Evolutionary conservation across 2,113 vertebrate species (phyloP).

Genomic region (Hemibagrus wyckioides): DNA sequence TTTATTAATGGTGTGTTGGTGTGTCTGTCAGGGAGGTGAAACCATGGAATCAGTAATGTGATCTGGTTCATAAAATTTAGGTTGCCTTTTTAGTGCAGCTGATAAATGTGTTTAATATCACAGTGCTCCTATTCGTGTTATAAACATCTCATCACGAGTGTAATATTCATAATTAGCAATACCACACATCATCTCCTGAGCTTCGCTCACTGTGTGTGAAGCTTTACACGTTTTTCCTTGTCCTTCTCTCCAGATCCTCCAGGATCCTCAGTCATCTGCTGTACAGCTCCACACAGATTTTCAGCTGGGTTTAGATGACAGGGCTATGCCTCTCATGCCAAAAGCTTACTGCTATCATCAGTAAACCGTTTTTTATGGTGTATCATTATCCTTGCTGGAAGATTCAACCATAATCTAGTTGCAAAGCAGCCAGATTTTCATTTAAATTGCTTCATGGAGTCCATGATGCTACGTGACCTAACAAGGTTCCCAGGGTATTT

Average conservation of each 20-base stretch:
- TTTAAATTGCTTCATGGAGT: too few relatives aligned
- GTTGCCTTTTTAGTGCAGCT: background rate
- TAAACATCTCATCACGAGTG: background rate
- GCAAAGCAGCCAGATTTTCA: too few relatives aligned
- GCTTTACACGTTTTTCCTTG: background rate
- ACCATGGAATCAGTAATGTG: background rate
- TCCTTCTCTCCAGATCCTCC: background rate
- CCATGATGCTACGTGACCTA: too few relatives aligned
- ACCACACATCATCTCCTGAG: background rate
- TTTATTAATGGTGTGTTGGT: background rate
- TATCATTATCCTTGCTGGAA: too few relatives aligned
- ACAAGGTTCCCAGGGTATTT: too few relatives aligned
- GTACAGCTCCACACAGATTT: background rate
- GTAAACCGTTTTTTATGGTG: background rate
- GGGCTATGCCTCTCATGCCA: background rate
- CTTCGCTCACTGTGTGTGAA: background rate
- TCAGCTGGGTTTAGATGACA: background rate
- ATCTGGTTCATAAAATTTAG: background rate
- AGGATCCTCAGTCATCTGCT: background rate
- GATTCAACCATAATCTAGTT: too few relatives aligned
- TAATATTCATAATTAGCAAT: background rate
- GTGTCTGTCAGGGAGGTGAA: background rate
- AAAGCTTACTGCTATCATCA: too few relatives aligned
- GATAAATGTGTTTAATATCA: background rate
- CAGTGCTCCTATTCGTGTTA: background rate